Percentiles rank a stretch among this genome's conserved stretches.
Evolutionary conservation across 2,113 vertebrate genomes (phyloP).

Genomic region (Oxyura jamaicensis): DNA sequence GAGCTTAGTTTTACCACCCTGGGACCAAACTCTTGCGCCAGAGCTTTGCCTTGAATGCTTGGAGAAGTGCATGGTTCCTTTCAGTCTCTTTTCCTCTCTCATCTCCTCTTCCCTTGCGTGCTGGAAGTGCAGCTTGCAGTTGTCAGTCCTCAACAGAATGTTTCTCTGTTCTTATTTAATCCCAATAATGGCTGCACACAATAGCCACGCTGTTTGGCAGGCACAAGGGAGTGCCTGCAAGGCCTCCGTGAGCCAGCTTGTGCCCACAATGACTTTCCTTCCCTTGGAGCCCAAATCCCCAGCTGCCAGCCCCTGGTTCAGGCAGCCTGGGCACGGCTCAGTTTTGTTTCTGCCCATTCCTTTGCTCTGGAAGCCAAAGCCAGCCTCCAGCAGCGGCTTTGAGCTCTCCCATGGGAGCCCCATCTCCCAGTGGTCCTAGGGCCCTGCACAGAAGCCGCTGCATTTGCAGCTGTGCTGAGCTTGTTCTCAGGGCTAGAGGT

Average conservation of each 20-base stretch:
- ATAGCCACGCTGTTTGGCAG: background rate
- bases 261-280: background rate
- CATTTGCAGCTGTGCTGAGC: background rate
- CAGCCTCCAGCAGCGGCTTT: background rate
- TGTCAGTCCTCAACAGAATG: background rate
- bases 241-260: background rate
- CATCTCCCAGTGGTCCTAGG: background rate
- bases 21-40: background rate
- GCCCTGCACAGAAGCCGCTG: background rate
- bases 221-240: background rate
- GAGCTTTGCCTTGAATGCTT: background rate
- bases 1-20: background rate
- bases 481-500: background rate
- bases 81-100: background rate
- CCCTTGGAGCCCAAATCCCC: background rate
- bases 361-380: background rate
- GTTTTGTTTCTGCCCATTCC: background rate
- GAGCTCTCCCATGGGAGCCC: background rate
- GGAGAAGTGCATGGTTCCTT: rapidly evolving
- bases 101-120: background rate
- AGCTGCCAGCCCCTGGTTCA: rapidly evolving
- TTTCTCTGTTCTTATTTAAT: background rate
- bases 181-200: background rate
- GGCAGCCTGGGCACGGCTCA: background rate
- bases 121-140: background rate